These are phyloP conservation scores for Tachysurus vachellii DNA, from an alignment of 2,113 vertebrate genomes.

Conservation along the genomic window DNA sequence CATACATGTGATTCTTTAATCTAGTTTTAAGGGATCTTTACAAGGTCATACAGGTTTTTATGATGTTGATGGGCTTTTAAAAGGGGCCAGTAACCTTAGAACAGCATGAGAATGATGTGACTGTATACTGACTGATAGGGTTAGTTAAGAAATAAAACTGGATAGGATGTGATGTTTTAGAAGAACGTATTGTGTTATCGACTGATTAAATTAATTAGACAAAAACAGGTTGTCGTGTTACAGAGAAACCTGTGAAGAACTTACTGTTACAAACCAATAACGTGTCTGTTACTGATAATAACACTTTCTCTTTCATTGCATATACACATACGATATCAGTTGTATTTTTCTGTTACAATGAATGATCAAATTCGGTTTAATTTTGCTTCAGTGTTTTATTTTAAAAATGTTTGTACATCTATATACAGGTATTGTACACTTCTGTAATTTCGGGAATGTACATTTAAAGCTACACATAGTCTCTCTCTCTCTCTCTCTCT, in stretches of 20 bases:
- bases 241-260: not conserved
- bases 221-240: not conserved
- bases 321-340: not conserved
- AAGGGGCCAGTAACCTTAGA: not conserved
- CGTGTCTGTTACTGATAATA: not conserved
- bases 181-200: not conserved
- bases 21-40: not conserved
- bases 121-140: not conserved
- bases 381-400: not conserved
- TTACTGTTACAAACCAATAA: not conserved
- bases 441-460: not conserved
- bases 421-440: not conserved
- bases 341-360: not conserved
- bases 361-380: not conserved
- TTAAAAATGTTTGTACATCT: not conserved
- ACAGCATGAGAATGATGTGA: not conserved
- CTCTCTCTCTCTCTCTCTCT: not conserved
- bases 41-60: not conserved
- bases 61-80: not conserved
- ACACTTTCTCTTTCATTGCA: not conserved
- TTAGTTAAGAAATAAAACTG: not conserved
- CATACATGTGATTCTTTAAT: not conserved
- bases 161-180: not conserved
- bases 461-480: not conserved
- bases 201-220: not conserved